Conservation (phyloP, 2,888 invertebrate genomes). For the Eumacrocentrus americanus region DNA sequence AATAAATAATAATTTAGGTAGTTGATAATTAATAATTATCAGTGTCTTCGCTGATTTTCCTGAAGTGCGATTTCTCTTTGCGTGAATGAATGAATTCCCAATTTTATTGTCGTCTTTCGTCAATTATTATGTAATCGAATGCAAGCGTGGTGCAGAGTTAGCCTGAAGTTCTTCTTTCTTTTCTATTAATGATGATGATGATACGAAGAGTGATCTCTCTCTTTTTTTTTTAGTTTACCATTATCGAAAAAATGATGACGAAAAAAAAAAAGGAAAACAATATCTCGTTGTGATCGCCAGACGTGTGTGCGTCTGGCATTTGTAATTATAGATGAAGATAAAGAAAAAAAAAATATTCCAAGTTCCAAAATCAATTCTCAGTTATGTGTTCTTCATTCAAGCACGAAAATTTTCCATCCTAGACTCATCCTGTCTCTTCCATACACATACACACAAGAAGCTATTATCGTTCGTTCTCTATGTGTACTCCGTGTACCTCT, state of each 20-base stretch:
- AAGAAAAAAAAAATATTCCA: slow-evolving; percentile 45
- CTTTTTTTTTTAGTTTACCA: slow-evolving; percentile 40
- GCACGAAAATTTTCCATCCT: neutral
- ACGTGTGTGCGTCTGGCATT: slow-evolving; percentile 42
- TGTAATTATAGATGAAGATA: slow-evolving; percentile 50
- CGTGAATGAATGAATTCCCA: neutral
- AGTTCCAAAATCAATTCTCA: slow-evolving; percentile 39
- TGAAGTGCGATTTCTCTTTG: neutral
- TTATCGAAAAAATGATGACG: slow-evolving; percentile 41
- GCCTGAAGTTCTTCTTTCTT: slow-evolving; percentile 30
- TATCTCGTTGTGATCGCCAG: slow-evolving; percentile 56
- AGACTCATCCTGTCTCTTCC: neutral
- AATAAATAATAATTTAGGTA: no score
- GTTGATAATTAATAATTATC: no score
- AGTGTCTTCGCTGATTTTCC: no score
- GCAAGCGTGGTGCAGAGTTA: no score
- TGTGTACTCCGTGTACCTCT: no score
- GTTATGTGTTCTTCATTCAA: slow-evolving; percentile 3
- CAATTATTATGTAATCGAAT: slow-evolving; percentile 28
- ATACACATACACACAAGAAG: no score
- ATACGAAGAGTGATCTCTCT: slow-evolving; percentile 29
- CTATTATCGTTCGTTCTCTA: no score
- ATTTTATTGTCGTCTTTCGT: slow-evolving; percentile 24
- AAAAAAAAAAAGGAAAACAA: slow-evolving; percentile 41
- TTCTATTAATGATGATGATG: slow-evolving; percentile 19